phyloP scores from a whole-genome alignment of 2,113 vertebrate genomes.

The Chionodraco myersi region DNA sequence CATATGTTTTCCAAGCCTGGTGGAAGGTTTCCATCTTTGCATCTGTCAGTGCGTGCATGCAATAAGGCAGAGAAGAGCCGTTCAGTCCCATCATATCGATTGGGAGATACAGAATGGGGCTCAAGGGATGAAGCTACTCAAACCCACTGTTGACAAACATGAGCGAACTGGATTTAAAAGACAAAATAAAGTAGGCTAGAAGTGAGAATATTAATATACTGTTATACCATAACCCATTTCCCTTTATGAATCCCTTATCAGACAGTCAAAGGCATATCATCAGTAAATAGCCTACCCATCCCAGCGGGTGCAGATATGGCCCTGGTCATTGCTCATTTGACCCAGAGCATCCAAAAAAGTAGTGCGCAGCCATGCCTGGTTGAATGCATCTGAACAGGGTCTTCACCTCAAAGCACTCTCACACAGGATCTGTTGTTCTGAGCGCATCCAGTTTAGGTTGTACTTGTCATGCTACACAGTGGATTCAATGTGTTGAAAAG shows the following conservation, averaged over 20 bases:
- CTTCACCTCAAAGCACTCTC: neutral
- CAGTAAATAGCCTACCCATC: conserved; percentile 1
- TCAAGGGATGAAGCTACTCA: conserved; percentile 50
- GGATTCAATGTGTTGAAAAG: neutral
- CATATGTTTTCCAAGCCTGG: conserved; percentile 3
- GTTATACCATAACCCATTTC: neutral
- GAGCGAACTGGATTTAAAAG: conserved; percentile 46
- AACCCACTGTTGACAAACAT: conserved; percentile 63
- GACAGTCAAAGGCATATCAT: conserved; percentile 1
- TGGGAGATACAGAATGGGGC: conserved; percentile 56
- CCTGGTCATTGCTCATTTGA: conserved; percentile 15
- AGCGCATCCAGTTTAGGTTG: neutral
- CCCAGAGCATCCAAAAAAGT: conserved; percentile 8
- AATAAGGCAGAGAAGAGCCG: conserved; percentile 45
- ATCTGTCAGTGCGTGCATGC: conserved; percentile 23
- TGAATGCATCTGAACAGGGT: neutral
- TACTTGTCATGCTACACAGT: neutral
- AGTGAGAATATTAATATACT: conserved; percentile 23
- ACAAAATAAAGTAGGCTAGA: conserved; percentile 27
- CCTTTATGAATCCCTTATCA: neutral
- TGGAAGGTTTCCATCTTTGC: conserved; percentile 46
- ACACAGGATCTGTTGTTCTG: neutral
- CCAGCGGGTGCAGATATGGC: neutral
- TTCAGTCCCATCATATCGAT: conserved; percentile 59
- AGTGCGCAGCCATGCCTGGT: neutral